A percentile compares a stretch with the other conserved stretches of the same genome.
These are phyloP conservation scores for Rhabditophanes sp. DNA, from an alignment of 2,888 invertebrate genomes.

Conservation along the genomic window DNA sequence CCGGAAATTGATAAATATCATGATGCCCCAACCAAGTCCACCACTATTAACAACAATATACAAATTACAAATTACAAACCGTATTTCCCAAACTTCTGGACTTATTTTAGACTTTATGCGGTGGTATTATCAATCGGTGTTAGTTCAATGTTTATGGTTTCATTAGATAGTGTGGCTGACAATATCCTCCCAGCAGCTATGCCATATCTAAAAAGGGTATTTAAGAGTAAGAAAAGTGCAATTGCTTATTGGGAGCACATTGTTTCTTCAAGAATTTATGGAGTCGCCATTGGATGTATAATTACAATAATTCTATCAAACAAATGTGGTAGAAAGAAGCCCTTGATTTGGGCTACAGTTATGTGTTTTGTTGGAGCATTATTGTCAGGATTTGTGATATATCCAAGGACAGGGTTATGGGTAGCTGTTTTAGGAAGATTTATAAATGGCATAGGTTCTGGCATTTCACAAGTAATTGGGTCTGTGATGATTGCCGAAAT, in stretches of 20 bases:
- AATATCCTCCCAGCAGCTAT: slow-evolving; percentile 30
- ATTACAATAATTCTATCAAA: slow-evolving; percentile 21
- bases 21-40: no score
- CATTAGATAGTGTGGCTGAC: slow-evolving; percentile 35
- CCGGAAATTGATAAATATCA: no score
- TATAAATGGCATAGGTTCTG: slow-evolving; percentile 35
- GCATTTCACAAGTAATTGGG: slow-evolving; percentile 31
- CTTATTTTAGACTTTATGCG: slow-evolving; percentile 7
- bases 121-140: slow-evolving; percentile 28
- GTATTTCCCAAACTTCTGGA: no score
- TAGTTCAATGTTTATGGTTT: slow-evolving; percentile 30
- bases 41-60: no score
- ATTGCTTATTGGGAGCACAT: slow-evolving; percentile 30
- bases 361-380: slow-evolving; percentile 29
- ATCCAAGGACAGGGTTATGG: slow-evolving; percentile 12
- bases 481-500: slow-evolving; percentile 32
- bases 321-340: slow-evolving; percentile 11
- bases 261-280: slow-evolving; percentile 28
- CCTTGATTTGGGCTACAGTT: slow-evolving; percentile 12
- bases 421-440: slow-evolving; percentile 22
- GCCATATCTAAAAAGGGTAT: slow-evolving; percentile 20
- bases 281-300: slow-evolving; percentile 32
- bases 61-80: no score
- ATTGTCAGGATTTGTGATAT: slow-evolving; percentile 19
- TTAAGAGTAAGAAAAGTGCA: slow-evolving; percentile 9